Conservation (phyloP, 2,888 invertebrate species). For the Coremacera marginata region DNA sequence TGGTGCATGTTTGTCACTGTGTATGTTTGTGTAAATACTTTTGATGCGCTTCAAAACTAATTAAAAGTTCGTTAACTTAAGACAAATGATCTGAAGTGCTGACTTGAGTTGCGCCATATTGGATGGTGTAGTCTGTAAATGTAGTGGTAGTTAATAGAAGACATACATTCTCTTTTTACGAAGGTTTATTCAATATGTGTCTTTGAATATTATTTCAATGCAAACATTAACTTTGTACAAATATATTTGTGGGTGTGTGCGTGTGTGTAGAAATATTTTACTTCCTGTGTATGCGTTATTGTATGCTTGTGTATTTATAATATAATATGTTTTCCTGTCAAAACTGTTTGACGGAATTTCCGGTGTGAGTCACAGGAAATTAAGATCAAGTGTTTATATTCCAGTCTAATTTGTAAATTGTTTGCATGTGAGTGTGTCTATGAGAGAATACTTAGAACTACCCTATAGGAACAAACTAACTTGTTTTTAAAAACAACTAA, state of each 20-base stretch:
- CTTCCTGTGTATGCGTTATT: neutral
- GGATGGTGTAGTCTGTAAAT: neutral
- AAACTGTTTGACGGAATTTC: conserved; percentile 9
- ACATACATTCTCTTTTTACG: neutral
- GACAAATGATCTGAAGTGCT: conserved; percentile 28
- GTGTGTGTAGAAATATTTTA: neutral
- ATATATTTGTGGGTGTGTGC: neutral
- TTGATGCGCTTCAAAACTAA: conserved; percentile 30
- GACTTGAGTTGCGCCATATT: neutral
- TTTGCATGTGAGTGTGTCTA: neutral
- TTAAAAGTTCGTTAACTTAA: conserved; percentile 36
- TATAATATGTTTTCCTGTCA: conserved; percentile 3
- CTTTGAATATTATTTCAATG: neutral
- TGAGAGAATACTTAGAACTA: neutral
- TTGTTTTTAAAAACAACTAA: too few species aligned
- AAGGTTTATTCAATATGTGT: neutral
- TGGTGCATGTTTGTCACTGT: neutral
- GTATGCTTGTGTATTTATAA: conserved; percentile 2
- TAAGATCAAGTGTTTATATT: neutral
- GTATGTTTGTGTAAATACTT: neutral
- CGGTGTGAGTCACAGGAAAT: conserved; percentile 2
- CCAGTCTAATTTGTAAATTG: neutral
- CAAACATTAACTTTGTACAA: neutral
- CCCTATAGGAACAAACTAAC: too few species aligned
- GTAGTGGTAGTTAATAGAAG: neutral